Evolutionary conservation across 2,888 invertebrate species (phyloP), one percentile per base, ranked within the genome.

Genomic region (Dyspetes luteomarginatus): DNA sequence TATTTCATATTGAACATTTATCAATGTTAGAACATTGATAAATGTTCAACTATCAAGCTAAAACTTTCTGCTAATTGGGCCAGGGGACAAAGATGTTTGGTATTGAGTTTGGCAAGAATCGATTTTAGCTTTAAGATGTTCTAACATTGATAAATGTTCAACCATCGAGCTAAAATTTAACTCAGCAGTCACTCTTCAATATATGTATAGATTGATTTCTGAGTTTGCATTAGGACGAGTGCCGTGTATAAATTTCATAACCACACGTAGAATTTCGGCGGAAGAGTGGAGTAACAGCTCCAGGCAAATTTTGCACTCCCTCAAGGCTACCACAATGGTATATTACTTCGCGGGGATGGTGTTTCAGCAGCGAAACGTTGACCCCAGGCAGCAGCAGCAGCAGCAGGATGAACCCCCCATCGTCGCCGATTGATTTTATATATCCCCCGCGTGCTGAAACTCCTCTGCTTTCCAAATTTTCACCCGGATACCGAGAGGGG

Each of bases 391-490:
- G 36, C 64, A 73, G 30, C 28, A 78, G 72, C 50, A 60, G 15
- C 71, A 58, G 60, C 19, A 65, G 71, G 50, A 73, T 60, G 26
- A 56, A 50, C 30, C 64, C 68, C 41, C 75, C 52, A 55, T 45
- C 65, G 69, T 69, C 60, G 79, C 41, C 43, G 68, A 82, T 83
- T 82, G 78, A 82, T 83, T 82, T 83, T 82, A 76, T 69, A 78
- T 69, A 82, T 69, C 58, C 78, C 52, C 41, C 22, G 52, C 41
- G 41, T 67, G 67, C 26, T 55, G 71, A 50, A 67, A 65, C 65
- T 69, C 65, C 81, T 74, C 55, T 72, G 81, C 87, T 88, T 88
- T 87, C 81, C 86, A 85, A 89, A 89, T 88, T 90, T 90, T 89
- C 89, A 87, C 88, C 85, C 84, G 64, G 77, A 69, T 81, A 74